Evolutionary conservation across 2,888 invertebrate species (phyloP).

Genomic region (Eilema depressum): DNA sequence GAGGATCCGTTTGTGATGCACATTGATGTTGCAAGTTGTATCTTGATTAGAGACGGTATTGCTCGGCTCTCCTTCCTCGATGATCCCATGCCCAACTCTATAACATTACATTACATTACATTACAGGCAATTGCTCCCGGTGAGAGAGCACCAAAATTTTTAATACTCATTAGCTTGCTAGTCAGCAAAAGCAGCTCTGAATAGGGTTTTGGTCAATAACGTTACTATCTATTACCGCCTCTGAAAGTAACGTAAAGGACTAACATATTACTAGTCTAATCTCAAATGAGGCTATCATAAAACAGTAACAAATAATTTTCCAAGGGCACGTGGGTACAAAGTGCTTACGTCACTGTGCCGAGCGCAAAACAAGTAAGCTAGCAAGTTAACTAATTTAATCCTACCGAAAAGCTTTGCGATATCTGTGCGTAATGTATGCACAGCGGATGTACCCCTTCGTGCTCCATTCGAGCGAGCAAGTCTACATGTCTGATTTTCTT

Average conservation of each 20-base stretch:
- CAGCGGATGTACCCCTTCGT: slow-evolving; percentile 73
- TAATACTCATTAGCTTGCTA: too few species aligned
- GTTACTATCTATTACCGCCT: neutral
- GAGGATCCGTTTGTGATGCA: too few species aligned
- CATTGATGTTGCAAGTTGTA: too few species aligned
- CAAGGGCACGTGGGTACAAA: slow-evolving; percentile 11
- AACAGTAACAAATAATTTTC: neutral
- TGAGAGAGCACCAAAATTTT: too few species aligned
- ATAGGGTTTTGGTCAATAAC: neutral
- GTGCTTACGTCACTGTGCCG: slow-evolving; percentile 31
- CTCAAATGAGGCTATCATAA: neutral
- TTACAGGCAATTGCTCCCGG: too few species aligned
- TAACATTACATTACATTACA: too few species aligned
- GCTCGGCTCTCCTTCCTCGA: too few species aligned
- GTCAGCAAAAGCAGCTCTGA: neutral
- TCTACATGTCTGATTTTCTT: slow-evolving; percentile 35
- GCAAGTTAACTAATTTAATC: slow-evolving; percentile 83
- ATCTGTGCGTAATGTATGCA: slow-evolving; percentile 85
- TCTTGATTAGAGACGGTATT: too few species aligned
- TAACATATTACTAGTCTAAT: neutral
- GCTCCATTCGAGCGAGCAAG: slow-evolving; percentile 52
- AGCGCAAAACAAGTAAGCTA: slow-evolving; percentile 67
- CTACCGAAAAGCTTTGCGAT: slow-evolving; percentile 80
- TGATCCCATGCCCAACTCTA: too few species aligned
- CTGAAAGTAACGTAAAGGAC: neutral